These are phyloP conservation scores for Hyposoter didymator DNA, from an alignment of 2,888 invertebrate genomes.

Conservation along the genomic window DNA sequence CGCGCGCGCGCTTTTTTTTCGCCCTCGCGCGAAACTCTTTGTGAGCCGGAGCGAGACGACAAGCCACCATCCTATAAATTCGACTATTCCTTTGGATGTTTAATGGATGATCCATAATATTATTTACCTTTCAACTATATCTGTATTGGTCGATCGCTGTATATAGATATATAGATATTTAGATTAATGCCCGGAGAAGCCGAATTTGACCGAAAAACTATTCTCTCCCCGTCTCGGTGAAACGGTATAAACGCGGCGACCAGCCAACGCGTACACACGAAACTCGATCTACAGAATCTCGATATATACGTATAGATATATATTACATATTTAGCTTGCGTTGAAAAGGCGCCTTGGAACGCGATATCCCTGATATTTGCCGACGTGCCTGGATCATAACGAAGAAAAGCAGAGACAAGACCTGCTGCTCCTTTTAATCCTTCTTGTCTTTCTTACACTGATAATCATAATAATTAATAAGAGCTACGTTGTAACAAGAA, in stretches of 20 bases:
- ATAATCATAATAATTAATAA: conserved; percentile 36
- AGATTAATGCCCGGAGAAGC: conserved; percentile 47
- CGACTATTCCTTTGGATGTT: conserved; percentile 61
- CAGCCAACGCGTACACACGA: conserved; percentile 50
- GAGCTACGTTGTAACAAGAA: conserved; percentile 23
- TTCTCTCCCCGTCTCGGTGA: conserved; percentile 11
- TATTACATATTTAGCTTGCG: background rate
- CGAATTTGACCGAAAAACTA: conserved; percentile 59
- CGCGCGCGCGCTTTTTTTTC: background rate
- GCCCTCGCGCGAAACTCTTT: background rate
- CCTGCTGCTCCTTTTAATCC: conserved; percentile 75
- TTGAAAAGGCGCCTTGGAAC: conserved; percentile 75
- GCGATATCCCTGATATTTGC: conserved; percentile 83
- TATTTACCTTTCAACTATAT: conserved; percentile 11
- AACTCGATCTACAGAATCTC: conserved; percentile 64
- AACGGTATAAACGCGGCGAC: conserved; percentile 52
- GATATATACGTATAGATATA: background rate
- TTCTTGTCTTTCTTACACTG: conserved; percentile 71
- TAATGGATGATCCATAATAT: conserved; percentile 58
- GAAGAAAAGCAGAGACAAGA: conserved; percentile 51
- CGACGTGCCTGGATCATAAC: conserved; percentile 80
- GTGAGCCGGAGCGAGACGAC: conserved; percentile 59
- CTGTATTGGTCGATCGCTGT: conserved; percentile 11
- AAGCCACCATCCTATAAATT: conserved; percentile 67
- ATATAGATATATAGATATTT: conserved; percentile 9